These are phyloP conservation scores for Pollenia labialis DNA, from an alignment of 2,888 invertebrate genomes.

Conservation along the genomic window DNA sequence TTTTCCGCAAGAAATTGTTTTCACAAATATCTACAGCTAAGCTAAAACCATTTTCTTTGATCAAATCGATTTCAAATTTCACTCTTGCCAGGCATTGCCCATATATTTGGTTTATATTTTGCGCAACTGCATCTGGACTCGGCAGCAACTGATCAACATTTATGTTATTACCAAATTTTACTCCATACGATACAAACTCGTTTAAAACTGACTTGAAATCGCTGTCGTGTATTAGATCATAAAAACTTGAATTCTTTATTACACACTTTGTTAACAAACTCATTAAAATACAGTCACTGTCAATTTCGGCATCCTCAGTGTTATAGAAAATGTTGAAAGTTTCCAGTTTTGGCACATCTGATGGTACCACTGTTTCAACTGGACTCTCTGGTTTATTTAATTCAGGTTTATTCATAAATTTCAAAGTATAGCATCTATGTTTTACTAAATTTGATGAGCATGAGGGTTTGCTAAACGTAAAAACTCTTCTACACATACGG, in stretches of 20 bases:
- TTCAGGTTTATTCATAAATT: background rate
- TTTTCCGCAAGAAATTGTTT: background rate
- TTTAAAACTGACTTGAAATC: conserved; percentile 20
- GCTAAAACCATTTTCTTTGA: conserved; percentile 39
- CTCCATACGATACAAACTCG: conserved; percentile 9
- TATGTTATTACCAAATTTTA: conserved; percentile 3
- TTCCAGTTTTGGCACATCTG: background rate
- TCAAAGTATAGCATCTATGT: conserved; percentile 17
- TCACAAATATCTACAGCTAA: background rate
- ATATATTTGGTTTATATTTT: conserved; percentile 9
- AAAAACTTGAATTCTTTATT: conserved; percentile 9
- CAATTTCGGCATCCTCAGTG: background rate
- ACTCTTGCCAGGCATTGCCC: background rate
- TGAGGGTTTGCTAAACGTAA: background rate
- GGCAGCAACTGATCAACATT: conserved; percentile 10
- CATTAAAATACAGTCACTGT: background rate
- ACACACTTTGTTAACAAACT: conserved; percentile 12
- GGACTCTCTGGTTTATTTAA: background rate
- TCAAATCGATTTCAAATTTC: background rate
- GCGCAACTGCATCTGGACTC: background rate
- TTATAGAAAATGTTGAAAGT: background rate
- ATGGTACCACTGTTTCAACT: background rate
- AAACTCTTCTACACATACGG: background rate
- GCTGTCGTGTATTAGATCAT: background rate
- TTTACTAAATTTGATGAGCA: conserved; percentile 15